These are phyloP conservation scores for Galeruca laticollis DNA, from an alignment of 2,888 invertebrate species.

Conservation along the genomic window DNA sequence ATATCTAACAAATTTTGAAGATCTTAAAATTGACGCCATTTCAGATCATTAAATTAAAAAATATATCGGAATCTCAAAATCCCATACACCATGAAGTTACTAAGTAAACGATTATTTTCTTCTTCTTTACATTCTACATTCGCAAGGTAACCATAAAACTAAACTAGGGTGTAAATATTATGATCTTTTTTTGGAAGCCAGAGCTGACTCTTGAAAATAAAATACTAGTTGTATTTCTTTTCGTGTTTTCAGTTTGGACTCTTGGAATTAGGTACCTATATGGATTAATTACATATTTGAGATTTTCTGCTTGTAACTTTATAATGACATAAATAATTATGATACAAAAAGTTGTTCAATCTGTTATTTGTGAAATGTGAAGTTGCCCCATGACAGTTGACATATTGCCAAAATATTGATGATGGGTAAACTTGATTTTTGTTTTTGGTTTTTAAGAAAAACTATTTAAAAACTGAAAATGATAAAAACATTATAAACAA, in stretches of 20 bases:
- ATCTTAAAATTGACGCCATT: conserved; percentile 78
- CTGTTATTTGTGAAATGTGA: not conserved
- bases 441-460: not conserved
- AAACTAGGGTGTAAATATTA: too few relatives aligned
- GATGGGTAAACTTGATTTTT: not conserved
- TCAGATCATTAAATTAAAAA: not conserved
- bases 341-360: too few relatives aligned
- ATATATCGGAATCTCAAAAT: too few relatives aligned
- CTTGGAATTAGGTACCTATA: too few relatives aligned
- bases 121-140: not conserved
- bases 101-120: not conserved
- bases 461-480: not conserved
- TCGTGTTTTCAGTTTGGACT: too few relatives aligned
- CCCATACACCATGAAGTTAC: not conserved
- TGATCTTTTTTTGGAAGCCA: too few relatives aligned
- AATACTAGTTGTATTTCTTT: too few relatives aligned
- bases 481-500: not conserved
- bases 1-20: conserved; percentile 81
- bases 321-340: too few relatives aligned
- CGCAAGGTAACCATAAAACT: too few relatives aligned
- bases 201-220: too few relatives aligned
- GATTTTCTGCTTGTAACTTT: too few relatives aligned
- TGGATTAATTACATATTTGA: too few relatives aligned
- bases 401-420: not conserved
- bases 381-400: not conserved